A percentile compares a stretch with the other conserved stretches of the same genome.
phyloP scores from a whole-genome alignment of 2,888 invertebrate genomes.

The Pachliopta kotzebuea region DNA sequence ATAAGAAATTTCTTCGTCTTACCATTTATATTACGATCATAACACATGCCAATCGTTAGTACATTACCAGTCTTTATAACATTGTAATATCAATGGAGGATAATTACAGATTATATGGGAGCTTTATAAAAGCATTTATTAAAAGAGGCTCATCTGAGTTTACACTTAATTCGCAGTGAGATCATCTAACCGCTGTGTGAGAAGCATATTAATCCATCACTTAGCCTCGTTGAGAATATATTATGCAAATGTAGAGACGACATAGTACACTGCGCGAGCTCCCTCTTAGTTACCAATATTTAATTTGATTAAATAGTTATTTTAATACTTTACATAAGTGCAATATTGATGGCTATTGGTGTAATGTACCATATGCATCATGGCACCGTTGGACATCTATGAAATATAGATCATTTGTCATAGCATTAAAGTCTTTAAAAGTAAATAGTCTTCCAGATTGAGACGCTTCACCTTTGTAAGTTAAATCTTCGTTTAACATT shows the following conservation, averaged over 20 bases:
- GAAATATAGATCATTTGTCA: no score
- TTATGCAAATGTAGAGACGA: conserved; percentile 42
- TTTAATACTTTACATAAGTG: no score
- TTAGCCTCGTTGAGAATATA: conserved; percentile 43
- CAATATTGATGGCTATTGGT: no score
- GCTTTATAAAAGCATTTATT: conserved; percentile 16
- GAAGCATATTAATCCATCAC: conserved; percentile 42
- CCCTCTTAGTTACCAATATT: neutral
- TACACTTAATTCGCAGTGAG: conserved; percentile 24
- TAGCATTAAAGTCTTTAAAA: no score
- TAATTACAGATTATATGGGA: conserved; percentile 4
- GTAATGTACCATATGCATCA: no score
- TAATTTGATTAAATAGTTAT: no score
- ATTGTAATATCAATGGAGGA: neutral
- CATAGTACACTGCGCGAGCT: conserved; percentile 24
- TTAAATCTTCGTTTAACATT: no score
- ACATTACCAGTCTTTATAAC: neutral
- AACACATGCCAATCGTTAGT: neutral
- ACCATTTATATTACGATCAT: no score
- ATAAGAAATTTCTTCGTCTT: no score
- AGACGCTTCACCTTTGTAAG: no score
- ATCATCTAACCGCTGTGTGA: conserved; percentile 31
- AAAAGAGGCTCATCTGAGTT: conserved; percentile 20
- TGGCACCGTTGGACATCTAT: no score
- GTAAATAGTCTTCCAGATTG: no score